Percentiles rank a stretch among this genome's conserved stretches.
These are phyloP conservation scores for Ctenopoma multispine DNA, from an alignment of 2,797 vertebrate genomes.

Conservation along the genomic window DNA sequence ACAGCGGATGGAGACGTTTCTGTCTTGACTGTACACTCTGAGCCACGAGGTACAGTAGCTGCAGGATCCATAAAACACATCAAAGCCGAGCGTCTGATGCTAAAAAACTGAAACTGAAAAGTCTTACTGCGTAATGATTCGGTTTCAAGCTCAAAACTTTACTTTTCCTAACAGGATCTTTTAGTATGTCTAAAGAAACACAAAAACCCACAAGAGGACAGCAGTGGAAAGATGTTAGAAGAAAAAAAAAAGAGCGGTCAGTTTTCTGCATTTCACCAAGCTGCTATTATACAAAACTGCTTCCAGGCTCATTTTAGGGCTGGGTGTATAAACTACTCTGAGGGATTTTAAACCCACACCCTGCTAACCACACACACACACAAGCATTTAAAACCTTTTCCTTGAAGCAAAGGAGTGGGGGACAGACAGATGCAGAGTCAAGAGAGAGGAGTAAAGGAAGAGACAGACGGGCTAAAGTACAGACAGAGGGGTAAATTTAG, in stretches of 20 bases:
- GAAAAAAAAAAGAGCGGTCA: neutral
- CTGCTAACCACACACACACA: constrained; percentile 58
- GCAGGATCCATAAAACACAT: constrained; percentile 31
- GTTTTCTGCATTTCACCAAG: constrained; percentile 12
- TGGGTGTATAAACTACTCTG: constrained; percentile 35
- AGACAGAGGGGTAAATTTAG: constrained; percentile 69
- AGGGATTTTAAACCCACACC: constrained; percentile 57
- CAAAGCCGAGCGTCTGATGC: constrained; percentile 48
- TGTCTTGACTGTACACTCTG: constrained; percentile 15
- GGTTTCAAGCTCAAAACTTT: neutral
- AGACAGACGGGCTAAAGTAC: constrained; percentile 20
- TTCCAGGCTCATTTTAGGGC: constrained; percentile 41
- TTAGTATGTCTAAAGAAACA: neutral
- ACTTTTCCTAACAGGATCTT: neutral
- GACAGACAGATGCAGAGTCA: constrained; percentile 17
- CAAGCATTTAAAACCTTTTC: constrained; percentile 34
- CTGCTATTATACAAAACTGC: constrained; percentile 8
- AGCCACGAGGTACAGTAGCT: constrained; percentile 33
- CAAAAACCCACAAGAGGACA: neutral
- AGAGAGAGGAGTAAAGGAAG: constrained; percentile 18
- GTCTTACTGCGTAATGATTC: no score
- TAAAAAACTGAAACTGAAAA: constrained; percentile 10
- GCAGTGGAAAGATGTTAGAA: no score
- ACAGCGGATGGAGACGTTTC: constrained; percentile 20
- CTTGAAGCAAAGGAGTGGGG: constrained; percentile 31